phyloP scores from a whole-genome alignment of 2,113 vertebrate genomes.

The Atherinomorus stipes region DNA sequence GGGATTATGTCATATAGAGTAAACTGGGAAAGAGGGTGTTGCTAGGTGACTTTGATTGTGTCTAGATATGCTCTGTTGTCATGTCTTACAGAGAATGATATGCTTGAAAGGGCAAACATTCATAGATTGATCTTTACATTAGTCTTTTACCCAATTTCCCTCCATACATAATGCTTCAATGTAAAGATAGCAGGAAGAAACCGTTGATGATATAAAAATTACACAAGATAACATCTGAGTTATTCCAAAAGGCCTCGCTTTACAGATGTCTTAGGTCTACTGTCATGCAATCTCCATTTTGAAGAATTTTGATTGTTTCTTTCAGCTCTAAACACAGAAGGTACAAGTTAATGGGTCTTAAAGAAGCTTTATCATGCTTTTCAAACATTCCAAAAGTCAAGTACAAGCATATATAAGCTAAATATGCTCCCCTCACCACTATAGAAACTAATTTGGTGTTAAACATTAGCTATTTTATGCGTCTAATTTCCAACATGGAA shows the following conservation, averaged over 20 bases:
- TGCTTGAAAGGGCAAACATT: slow-evolving; percentile 4
- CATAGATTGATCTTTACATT: slow-evolving; percentile 19
- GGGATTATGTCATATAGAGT: slow-evolving; percentile 62
- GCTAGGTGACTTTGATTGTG: slow-evolving; percentile 49
- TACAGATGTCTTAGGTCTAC: not conserved
- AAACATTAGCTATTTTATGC: too few species aligned
- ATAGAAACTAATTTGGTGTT: too few species aligned
- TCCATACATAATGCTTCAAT: not conserved
- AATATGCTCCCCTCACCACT: too few species aligned
- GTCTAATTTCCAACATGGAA: too few species aligned
- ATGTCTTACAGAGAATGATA: slow-evolving; percentile 15
- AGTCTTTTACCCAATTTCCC: not conserved
- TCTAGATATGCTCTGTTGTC: slow-evolving; percentile 49
- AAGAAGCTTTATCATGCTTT: too few species aligned
- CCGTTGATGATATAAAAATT: not conserved
- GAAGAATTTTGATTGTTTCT: too few species aligned
- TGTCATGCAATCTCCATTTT: not conserved
- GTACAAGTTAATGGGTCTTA: too few species aligned
- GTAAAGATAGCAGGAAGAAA: slow-evolving; percentile 1
- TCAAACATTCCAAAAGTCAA: too few species aligned
- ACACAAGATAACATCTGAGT: not conserved
- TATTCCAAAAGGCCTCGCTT: not conserved
- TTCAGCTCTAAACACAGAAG: too few species aligned
- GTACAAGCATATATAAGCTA: too few species aligned
- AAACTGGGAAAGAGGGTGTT: slow-evolving; percentile 46